Conservation (phyloP, 1,140 invertebrate genomes). For the Campoletis sonorensis region DNA sequence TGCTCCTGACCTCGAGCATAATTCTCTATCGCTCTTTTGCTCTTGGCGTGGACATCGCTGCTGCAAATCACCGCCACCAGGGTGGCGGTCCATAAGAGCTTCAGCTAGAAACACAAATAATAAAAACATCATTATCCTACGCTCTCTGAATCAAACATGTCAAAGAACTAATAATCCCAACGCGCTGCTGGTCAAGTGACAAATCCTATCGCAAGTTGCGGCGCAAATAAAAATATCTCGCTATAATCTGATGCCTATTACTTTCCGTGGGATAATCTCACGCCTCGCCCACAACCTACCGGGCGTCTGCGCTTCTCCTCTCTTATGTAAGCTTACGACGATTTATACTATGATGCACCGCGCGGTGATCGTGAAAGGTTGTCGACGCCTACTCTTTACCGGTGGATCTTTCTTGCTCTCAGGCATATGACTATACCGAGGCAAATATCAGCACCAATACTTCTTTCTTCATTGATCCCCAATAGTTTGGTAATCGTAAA, state of each 20-base stretch:
- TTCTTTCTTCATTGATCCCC: slow-evolving; percentile 57
- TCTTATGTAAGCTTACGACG: slow-evolving; percentile 63
- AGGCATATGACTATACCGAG: neutral
- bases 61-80: slow-evolving; percentile 65
- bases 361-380: slow-evolving; percentile 68
- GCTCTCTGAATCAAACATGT: neutral
- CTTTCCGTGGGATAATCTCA: slow-evolving; percentile 67
- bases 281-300: slow-evolving; percentile 62
- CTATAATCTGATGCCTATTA: neutral
- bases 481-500: neutral
- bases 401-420: neutral
- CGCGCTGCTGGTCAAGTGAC: neutral
- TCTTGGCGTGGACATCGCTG: slow-evolving; percentile 61
- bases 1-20: slow-evolving; percentile 59
- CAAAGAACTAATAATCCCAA: neutral
- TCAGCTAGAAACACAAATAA: slow-evolving; percentile 62
- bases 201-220: slow-evolving; percentile 13
- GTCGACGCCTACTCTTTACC: slow-evolving; percentile 25
- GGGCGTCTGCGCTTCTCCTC: slow-evolving; percentile 6
- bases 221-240: slow-evolving; percentile 23
- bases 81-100: slow-evolving; percentile 64
- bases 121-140: slow-evolving; percentile 20
- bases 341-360: slow-evolving; percentile 55
- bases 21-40: slow-evolving; percentile 67
- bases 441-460: slow-evolving; percentile 48